Base-by-base conservation (phyloP, 2,797 vertebrate species). In the Poecilia gillii region DNA sequence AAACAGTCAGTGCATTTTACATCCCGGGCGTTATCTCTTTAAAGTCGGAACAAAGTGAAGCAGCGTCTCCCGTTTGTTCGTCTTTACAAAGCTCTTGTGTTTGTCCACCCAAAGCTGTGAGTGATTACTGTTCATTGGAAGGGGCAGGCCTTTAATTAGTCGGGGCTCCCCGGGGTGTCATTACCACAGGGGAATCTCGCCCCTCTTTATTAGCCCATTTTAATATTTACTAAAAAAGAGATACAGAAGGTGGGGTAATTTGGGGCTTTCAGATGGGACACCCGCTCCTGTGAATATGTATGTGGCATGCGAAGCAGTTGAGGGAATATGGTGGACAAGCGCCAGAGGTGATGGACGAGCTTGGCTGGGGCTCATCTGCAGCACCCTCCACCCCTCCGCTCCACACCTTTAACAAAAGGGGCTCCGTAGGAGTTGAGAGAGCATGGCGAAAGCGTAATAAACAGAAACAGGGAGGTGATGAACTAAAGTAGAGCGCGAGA, bases 171-270 rank as follows among this genome's bases (percentile, higher is more conserved):
- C 47, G 77, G 94, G 93, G 96, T 87, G 80, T 74, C 93, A 94
- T 96, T 94, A 96, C 91, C 90, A 73, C 9, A 55, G 87, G 91
- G 93, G 92, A 94, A 94, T 95, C 92, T 93, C 90, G 89, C 89
- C 94, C 90, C 94, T 96, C 94, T 96, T 96, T 96, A 96, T 96
- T 96, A 96, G 91, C 90, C 89, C 88, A 94, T 96, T 96, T 95
- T 93, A 94, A 96, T 95, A 94, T 93, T 92, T 92, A 95, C 90
- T 72, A 62, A 86, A 77, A 80, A 89, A 93, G 86, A 86, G 85
- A 87, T 84, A 88, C 92, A 88, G 78, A 28, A 87, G 85, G 75
- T 81, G 87, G 87, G 91, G 85, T 79, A 80, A 90, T 93, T 89
- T 87, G 86, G 83, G 91, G 89, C 84, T 83, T 91, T 89, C 92